Conservation (phyloP, 2,888 invertebrate genomes). For the Oegoconia quadripuncta region DNA sequence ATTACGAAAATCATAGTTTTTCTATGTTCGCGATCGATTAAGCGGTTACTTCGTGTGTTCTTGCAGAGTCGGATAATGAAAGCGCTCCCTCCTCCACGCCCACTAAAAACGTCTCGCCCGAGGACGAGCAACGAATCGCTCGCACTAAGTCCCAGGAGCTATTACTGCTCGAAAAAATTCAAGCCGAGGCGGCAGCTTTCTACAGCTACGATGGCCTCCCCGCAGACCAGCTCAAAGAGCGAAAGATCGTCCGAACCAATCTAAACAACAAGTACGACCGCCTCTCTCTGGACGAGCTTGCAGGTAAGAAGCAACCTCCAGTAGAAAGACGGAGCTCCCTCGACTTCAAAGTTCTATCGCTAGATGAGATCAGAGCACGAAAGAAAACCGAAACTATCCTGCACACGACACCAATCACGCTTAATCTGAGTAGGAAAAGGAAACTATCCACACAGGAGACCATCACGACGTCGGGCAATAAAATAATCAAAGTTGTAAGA, state of each 20-base stretch:
- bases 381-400: slow-evolving; percentile 47
- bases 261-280: slow-evolving; percentile 64
- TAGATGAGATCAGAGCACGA: slow-evolving; percentile 72
- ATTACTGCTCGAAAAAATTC: slow-evolving; percentile 83
- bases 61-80: slow-evolving; percentile 90
- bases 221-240: slow-evolving; percentile 30
- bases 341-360: slow-evolving; percentile 70
- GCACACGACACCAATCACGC: slow-evolving; percentile 47
- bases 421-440: slow-evolving; percentile 59
- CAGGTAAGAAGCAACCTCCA: slow-evolving; percentile 46
- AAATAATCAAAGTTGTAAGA: slow-evolving; percentile 67
- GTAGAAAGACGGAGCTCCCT: slow-evolving; percentile 40
- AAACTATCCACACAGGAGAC: slow-evolving; percentile 66
- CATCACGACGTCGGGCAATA: slow-evolving; percentile 60
- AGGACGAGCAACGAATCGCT: slow-evolving; percentile 43
- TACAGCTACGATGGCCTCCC: slow-evolving; percentile 77
- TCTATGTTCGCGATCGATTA: slow-evolving; percentile 37
- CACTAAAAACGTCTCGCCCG: slow-evolving; percentile 59
- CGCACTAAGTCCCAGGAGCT: slow-evolving; percentile 84
- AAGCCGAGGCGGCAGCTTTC: slow-evolving; percentile 85
- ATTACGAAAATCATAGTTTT: slow-evolving; percentile 73
- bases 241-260: slow-evolving; percentile 47
- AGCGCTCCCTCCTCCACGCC: slow-evolving; percentile 83
- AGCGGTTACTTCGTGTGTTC: slow-evolving; percentile 78
- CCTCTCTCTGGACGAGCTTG: slow-evolving; percentile 72